A percentile compares a stretch with the other conserved stretches of the same genome.
These are phyloP conservation scores for Drosophila lacteicornis DNA, from an alignment of 1,140 invertebrate genomes.

Conservation along the genomic window DNA sequence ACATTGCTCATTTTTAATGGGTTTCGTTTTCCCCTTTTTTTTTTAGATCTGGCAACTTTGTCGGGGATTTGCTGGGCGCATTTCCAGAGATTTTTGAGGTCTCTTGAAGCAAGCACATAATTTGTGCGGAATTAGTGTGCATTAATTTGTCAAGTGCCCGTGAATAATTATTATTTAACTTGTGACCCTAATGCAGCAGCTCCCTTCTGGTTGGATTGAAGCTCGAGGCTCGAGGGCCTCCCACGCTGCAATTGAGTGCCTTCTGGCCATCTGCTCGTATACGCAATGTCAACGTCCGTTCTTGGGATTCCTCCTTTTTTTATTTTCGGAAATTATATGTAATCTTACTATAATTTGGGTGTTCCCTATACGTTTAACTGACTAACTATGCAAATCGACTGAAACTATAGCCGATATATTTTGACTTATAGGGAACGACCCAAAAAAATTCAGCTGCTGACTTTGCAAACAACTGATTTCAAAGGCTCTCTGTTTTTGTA, in stretches of 20 bases:
- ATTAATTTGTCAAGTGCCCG: slow-evolving; percentile 62
- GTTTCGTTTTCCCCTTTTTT: slow-evolving; percentile 19
- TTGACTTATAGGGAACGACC: too few relatives aligned
- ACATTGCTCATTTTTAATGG: slow-evolving; percentile 60
- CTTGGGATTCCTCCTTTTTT: background rate
- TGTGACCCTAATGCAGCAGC: slow-evolving; percentile 32
- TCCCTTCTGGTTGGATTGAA: background rate
- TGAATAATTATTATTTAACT: slow-evolving; percentile 62
- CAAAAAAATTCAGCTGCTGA: too few relatives aligned
- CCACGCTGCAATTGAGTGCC: background rate
- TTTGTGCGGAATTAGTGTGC: slow-evolving; percentile 64
- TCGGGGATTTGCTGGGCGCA: slow-evolving; percentile 14
- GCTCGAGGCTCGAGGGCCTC: background rate
- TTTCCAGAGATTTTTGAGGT: slow-evolving; percentile 44
- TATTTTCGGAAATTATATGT: background rate
- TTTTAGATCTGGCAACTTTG: slow-evolving; percentile 57
- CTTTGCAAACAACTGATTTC: too few relatives aligned
- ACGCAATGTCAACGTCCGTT: slow-evolving; percentile 13
- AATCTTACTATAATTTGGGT: too few relatives aligned
- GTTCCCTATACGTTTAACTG: too few relatives aligned
- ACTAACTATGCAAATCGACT: too few relatives aligned
- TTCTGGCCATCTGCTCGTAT: slow-evolving; percentile 7
- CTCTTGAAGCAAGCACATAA: slow-evolving; percentile 34
- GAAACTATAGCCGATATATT: too few relatives aligned
- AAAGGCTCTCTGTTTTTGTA: too few relatives aligned